These are phyloP conservation scores for Anguilla obscura DNA, from an alignment of 2,797 vertebrate species.

Conservation along the genomic window DNA sequence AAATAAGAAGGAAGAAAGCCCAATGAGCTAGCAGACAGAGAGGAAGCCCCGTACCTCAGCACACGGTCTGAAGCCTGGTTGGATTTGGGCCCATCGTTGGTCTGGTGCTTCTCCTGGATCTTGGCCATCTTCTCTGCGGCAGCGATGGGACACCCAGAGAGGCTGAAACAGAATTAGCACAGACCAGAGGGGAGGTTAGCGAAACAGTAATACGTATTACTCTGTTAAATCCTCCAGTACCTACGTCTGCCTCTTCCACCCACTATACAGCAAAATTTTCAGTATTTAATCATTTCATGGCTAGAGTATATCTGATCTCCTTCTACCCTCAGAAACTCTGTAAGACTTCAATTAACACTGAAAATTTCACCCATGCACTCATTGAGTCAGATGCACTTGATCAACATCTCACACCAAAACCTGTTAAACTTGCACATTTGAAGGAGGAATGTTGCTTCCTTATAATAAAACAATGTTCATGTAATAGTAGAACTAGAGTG, in stretches of 20 bases:
- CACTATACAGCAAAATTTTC: neutral
- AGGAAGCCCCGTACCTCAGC: constrained; percentile 80
- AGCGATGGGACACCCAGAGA: constrained; percentile 96
- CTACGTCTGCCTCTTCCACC: neutral
- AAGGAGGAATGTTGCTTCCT: neutral
- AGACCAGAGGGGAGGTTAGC: constrained; percentile 45
- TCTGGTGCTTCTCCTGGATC: constrained; percentile 93
- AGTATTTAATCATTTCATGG: neutral
- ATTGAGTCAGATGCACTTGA: neutral
- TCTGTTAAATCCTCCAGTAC: neutral
- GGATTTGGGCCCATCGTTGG: constrained; percentile 85
- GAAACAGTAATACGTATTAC: neutral
- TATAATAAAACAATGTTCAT: neutral
- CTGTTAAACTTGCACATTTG: neutral
- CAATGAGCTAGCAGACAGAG: neutral
- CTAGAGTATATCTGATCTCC: neutral
- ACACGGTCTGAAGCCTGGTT: constrained; percentile 96
- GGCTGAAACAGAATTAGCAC: constrained; percentile 77
- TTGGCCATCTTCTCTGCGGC: constrained; percentile 97
- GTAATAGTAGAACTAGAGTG: neutral
- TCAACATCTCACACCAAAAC: neutral
- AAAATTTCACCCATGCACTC: neutral
- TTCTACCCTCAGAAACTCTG: neutral
- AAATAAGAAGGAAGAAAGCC: neutral
- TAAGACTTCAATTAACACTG: neutral